phyloP scores from a whole-genome alignment of 92 coral and sea anemone species.

The Palythoa heliodiscus region DNA sequence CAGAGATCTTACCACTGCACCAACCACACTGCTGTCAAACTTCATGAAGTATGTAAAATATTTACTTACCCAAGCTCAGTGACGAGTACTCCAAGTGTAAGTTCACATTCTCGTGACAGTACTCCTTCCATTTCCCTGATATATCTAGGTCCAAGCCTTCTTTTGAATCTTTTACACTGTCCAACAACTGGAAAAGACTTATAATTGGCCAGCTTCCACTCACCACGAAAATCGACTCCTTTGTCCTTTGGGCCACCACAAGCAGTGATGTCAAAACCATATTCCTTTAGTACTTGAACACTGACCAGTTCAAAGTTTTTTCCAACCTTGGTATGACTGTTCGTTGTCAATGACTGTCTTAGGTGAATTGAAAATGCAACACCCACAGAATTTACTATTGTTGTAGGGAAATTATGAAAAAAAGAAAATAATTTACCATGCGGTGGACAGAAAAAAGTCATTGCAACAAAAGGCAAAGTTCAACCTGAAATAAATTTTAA shows the following conservation, averaged over 20 bases:
- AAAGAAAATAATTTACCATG: not conserved
- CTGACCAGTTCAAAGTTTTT: conserved; percentile 62
- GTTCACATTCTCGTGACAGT: conserved; percentile 61
- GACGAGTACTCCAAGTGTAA: conserved; percentile 67
- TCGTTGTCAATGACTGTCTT: not conserved
- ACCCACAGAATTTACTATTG: not conserved
- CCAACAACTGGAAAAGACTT: conserved; percentile 56
- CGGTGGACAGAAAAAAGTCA: not conserved
- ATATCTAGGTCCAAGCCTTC: conserved; percentile 72
- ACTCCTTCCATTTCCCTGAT: conserved; percentile 78
- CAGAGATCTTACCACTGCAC: no score
- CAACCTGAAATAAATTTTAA: not conserved
- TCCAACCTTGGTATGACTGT: conserved; percentile 35
- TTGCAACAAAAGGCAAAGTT: not conserved
- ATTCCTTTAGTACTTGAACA: conserved; percentile 48
- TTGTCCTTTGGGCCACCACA: conserved; percentile 84
- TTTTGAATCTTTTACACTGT: conserved; percentile 71
- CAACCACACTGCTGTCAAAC: no score
- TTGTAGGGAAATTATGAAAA: not conserved
- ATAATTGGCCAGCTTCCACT: conserved; percentile 60
- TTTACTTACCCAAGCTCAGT: conserved; percentile 74
- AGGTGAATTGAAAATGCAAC: not conserved
- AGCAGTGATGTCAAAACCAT: conserved; percentile 51
- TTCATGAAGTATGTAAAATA: not conserved
- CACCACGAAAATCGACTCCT: conserved; percentile 79